These are phyloP conservation scores for Crematogaster levior DNA, from an alignment of 2,888 invertebrate species.

Conservation along the genomic window DNA sequence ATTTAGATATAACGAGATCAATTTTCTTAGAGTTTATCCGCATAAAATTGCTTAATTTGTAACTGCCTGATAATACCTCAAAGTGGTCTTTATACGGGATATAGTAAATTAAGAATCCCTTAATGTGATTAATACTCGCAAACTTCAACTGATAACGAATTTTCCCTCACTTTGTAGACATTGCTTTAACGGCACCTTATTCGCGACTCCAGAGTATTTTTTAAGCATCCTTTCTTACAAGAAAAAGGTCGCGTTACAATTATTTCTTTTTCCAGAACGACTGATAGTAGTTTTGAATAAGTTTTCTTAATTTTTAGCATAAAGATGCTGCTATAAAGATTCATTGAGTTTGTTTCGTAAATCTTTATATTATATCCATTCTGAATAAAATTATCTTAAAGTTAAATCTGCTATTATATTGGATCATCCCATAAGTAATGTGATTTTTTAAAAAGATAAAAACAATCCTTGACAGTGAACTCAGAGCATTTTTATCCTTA, in stretches of 20 bases:
- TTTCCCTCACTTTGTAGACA: background rate
- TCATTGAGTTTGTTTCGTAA: background rate
- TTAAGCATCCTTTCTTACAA: background rate
- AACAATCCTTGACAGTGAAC: background rate
- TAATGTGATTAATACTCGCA: background rate
- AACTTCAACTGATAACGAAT: slow-evolving; percentile 20
- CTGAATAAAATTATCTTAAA: background rate
- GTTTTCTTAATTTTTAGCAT: background rate
- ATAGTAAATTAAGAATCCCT: slow-evolving; percentile 3
- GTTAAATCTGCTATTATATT: background rate
- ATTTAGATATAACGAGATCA: background rate
- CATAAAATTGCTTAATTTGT: background rate
- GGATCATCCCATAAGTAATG: no score
- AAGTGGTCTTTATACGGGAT: background rate
- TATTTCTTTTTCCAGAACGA: background rate
- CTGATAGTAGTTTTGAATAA: background rate
- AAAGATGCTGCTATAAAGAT: background rate
- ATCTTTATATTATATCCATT: background rate
- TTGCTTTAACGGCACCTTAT: background rate
- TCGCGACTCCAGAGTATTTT: background rate
- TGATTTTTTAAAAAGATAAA: no score
- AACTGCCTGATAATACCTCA: background rate
- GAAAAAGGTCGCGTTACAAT: background rate
- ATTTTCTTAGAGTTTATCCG: background rate
- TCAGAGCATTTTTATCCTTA: background rate